Conservation (phyloP, 2,888 invertebrate species). For the Cheilosia vernalis region DNA sequence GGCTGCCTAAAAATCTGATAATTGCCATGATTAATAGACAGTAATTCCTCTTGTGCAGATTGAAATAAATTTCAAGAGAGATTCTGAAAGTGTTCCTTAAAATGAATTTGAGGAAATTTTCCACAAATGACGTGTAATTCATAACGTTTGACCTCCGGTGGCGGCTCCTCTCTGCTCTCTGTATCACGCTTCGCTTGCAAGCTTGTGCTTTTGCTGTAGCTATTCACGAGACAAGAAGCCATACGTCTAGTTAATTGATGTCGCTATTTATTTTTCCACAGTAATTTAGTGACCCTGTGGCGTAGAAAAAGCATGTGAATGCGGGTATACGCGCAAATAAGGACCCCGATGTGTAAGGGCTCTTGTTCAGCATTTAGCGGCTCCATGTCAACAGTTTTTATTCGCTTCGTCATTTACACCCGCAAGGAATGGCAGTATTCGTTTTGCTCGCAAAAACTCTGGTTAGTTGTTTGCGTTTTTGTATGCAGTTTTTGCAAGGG, state of each 20-base stretch:
- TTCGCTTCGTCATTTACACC: neutral
- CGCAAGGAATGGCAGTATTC: conserved; percentile 9
- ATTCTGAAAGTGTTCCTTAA: conserved; percentile 23
- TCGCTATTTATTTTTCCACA: conserved; percentile 28
- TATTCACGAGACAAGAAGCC: conserved; percentile 12
- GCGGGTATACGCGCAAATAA: neutral
- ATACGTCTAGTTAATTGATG: conserved; percentile 50
- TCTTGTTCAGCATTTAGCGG: conserved; percentile 1
- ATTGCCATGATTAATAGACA: conserved; percentile 56
- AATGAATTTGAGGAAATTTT: conserved; percentile 47
- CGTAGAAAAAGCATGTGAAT: neutral
- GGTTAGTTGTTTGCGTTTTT: neutral
- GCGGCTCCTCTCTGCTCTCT: neutral
- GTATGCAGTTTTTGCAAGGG: conserved; percentile 1
- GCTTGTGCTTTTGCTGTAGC: neutral
- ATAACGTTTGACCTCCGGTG: conserved; percentile 33
- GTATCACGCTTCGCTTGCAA: conserved; percentile 17
- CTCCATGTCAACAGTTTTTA: neutral
- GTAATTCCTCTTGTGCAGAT: conserved; percentile 46
- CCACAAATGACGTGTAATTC: conserved; percentile 34
- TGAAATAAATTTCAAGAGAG: conserved; percentile 36
- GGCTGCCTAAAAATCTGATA: conserved; percentile 45
- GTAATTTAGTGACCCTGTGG: conserved; percentile 21
- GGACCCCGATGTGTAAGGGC: neutral
- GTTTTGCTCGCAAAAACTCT: neutral